Base-by-base conservation (phyloP, 2,888 invertebrate genomes). In the Hemicrepidius hirtus region DNA sequence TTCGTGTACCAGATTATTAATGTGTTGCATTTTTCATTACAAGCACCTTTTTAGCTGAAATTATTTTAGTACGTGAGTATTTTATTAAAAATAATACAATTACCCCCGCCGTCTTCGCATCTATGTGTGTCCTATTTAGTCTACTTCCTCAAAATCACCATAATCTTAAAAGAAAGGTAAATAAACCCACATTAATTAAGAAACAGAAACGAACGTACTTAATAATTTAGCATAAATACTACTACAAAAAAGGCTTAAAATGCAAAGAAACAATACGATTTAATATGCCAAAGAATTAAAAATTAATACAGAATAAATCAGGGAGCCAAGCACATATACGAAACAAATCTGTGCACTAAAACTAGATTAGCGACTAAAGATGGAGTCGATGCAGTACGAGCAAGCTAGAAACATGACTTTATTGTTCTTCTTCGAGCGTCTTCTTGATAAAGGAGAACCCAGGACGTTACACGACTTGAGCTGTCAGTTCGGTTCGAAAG, bases 401-500 rank as follows among this genome's bases (percentile, higher is more conserved):
- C 91, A 94, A 88, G 94, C 96, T 83, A 91, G 96, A 85, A 97
- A 98, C 87, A 94, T 96, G 93, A 98, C 98, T 82, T 90, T 99
- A 85, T 91, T 99, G 85, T 99, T 99, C 90, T 99, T 99, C 88
- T 94, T 99, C 86, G 99, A 99, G 89, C 94, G 98, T 84, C 91
- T 99, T 81, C 93, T 99, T 91, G 98, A 98, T 88, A 98, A 97
- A 89, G 95, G 96, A 82, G 96, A 96, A 86, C 96, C 97, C 77
- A 92, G 98, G 86, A 97, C 97, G 79, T 91, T 99, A 83, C 98
- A 98, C 88, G 99, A 99, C 89, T 91, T 99, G 81, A 97, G 97
- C 86, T 99, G 99, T 87, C 98, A 99, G 88, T 99, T 99, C 88
- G 99, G 99, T 83, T 98, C 98, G 80, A 97, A 98, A 87, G 98